A percentile compares a stretch with the other conserved stretches of the same genome.
These are phyloP conservation scores for Oedothorax gibbosus DNA, from an alignment of 1,140 invertebrate species.

Conservation along the genomic window DNA sequence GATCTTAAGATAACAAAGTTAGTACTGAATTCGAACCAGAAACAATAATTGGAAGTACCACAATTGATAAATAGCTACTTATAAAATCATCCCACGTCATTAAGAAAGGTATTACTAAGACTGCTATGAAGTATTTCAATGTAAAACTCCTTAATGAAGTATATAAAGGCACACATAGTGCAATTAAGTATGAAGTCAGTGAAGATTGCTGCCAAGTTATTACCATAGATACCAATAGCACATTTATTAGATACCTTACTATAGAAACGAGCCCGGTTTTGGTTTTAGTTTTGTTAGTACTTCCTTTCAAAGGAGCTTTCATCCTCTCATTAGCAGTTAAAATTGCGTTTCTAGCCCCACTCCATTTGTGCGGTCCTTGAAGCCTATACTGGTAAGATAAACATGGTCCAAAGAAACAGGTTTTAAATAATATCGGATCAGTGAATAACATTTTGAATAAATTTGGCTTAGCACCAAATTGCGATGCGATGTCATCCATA, in stretches of 20 bases:
- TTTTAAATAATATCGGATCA: slow-evolving; percentile 67
- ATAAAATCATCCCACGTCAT: neutral
- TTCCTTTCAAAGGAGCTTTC: slow-evolving; percentile 45
- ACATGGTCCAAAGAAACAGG: slow-evolving; percentile 68
- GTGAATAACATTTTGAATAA: slow-evolving; percentile 65
- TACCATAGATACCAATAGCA: neutral
- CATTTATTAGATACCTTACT: slow-evolving; percentile 9
- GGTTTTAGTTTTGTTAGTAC: neutral
- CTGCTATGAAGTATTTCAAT: slow-evolving; percentile 14
- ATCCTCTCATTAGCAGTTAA: slow-evolving; percentile 54
- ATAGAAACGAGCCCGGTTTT: neutral
- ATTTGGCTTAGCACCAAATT: slow-evolving; percentile 69
- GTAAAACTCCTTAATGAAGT: slow-evolving; percentile 26
- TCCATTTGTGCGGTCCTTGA: slow-evolving; percentile 69
- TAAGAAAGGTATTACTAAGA: slow-evolving; percentile 12
- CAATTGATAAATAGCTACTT: neutral
- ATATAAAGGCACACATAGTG: neutral
- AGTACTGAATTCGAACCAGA: neutral
- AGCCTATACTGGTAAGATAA: slow-evolving; percentile 71
- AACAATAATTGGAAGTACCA: neutral
- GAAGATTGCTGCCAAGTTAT: slow-evolving; percentile 14
- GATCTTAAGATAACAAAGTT: neutral
- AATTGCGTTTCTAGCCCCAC: slow-evolving; percentile 67
- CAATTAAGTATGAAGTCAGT: slow-evolving; percentile 9
- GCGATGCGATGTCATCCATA: slow-evolving; percentile 70